Evolutionary conservation across 2,888 invertebrate species (phyloP), one percentile per base, ranked within the genome.

Genomic region (Dendrolimus houi): DNA sequence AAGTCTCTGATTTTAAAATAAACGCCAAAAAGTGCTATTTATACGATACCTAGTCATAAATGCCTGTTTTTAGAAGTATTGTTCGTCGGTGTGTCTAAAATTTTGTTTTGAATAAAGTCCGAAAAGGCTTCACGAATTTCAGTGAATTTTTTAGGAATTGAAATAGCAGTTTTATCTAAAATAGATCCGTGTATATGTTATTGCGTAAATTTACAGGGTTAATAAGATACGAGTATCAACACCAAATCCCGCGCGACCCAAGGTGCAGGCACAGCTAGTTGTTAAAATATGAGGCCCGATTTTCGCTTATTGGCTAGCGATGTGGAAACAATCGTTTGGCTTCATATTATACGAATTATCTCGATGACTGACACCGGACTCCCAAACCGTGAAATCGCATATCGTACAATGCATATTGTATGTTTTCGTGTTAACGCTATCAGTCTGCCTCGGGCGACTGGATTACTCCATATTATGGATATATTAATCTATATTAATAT

Each of bases 291-390:
- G 57, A 60, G 55, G 65, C 64, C 62, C 64, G 67, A 66, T 70
- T 70, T 67, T 69, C 70, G 72, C 68, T 67, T 74, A 79, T 77
- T 74, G 68, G 67, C 59, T 62, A 65, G 67, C 66, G 75, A 65
- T 69, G 67, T 72, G 79, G 76, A 79, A 77, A 79, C 75, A 77
- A 83, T 81, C 75, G 75, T 69, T 68, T 72, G 62, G 68, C 71
- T 68, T 67, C 74, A 70, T 75, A 74, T 29, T 29, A 29, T 69
- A 64, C 73, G 75, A 81, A 81, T 84, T 80, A 83, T 82, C 74
- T 74, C 71, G 65, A 62, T 71, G 70, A 72, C 71, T 70, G 70
- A 75, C 70, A 75, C 68, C 62, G 67, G 75, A 79, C 75, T 70
- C 64, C 70, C 68, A 71, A 72, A 73, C 68, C 70, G 69, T 75